Conservation (phyloP, 2,113 vertebrate species). For the Bubo scandiacus region DNA sequence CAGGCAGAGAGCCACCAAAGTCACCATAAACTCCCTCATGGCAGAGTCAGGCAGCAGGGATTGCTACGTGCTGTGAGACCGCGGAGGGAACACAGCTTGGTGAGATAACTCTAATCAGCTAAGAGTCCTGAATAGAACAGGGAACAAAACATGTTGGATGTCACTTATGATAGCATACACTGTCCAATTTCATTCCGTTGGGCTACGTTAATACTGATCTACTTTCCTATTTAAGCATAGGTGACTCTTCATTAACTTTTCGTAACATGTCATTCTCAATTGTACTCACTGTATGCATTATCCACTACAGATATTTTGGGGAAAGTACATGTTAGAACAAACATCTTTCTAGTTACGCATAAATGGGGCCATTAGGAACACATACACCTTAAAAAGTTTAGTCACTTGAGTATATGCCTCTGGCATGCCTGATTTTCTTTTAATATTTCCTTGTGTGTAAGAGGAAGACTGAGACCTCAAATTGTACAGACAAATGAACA, state of each 20-base stretch:
- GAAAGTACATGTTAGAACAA: background rate
- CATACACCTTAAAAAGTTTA: background rate
- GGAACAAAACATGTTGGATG: background rate
- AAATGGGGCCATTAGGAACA: background rate
- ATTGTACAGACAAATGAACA: background rate
- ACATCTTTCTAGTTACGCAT: background rate
- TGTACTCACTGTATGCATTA: background rate
- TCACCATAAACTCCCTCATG: background rate
- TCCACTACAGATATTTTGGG: background rate
- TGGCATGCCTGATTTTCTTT: background rate
- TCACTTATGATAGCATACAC: background rate
- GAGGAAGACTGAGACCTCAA: background rate
- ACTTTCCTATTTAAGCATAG: background rate
- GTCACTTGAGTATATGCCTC: background rate
- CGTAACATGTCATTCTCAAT: background rate
- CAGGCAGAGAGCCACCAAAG: background rate
- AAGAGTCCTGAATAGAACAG: background rate
- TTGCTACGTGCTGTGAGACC: accelerated
- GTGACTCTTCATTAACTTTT: background rate
- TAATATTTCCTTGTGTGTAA: background rate
- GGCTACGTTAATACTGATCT: background rate
- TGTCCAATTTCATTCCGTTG: background rate
- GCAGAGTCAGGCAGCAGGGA: background rate
- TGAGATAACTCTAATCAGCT: background rate
- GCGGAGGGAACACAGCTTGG: background rate